Evolutionary conservation across 2,797 vertebrate species (phyloP).

Genomic region (Spinibarbus caldwelli): DNA sequence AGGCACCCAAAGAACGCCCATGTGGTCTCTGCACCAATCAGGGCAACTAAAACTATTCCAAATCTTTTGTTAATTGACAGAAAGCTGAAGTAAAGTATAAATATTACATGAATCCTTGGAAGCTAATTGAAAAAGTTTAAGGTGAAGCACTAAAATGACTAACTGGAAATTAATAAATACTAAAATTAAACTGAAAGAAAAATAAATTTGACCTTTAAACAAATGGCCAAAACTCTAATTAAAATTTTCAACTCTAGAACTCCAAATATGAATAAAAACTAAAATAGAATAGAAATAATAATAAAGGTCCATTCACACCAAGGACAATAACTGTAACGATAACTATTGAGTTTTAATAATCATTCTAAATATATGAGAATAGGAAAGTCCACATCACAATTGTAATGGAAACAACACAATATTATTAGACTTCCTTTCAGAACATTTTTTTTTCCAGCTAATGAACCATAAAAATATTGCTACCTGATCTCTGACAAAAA

Average conservation of each 20-base stretch:
- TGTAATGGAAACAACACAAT: neutral
- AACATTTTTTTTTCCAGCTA: neutral
- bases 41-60: neutral
- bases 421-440: neutral
- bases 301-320: no score
- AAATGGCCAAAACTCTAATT: no score
- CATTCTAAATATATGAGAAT: neutral
- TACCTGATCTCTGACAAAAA: no score
- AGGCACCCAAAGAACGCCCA: conserved; percentile 33
- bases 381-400: neutral
- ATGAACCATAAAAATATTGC: no score
- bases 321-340: no score
- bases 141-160: neutral
- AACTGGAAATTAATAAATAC: neutral
- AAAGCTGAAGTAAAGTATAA: neutral
- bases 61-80: neutral
- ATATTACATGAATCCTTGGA: neutral
- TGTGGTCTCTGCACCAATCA: conserved; percentile 46
- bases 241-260: no score
- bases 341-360: no score
- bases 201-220: neutral
- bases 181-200: neutral
- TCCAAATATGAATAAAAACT: no score
- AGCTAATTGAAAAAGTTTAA: neutral
- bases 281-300: no score